Evolutionary conservation across 2,113 vertebrate species (phyloP).

Genomic region (Melanerpes formicivorus): DNA sequence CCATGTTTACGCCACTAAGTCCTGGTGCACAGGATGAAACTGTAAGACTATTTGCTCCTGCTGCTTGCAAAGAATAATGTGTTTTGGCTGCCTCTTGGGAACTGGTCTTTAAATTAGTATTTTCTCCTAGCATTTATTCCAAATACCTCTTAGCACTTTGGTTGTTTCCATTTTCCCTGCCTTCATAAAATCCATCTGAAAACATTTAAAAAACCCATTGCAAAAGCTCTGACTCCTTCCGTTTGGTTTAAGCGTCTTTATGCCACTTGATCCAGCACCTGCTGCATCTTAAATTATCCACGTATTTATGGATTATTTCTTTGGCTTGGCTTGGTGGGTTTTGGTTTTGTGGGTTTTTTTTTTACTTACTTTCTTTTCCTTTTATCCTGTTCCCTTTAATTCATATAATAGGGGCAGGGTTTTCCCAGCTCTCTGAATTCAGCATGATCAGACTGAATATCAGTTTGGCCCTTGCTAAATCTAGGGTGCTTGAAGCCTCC

Average conservation of each 20-base stretch:
- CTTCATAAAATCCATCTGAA: neutral
- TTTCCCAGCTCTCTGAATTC: neutral
- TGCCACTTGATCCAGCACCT: neutral
- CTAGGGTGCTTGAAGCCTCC: neutral
- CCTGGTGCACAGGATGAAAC: neutral
- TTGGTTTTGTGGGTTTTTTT: neutral
- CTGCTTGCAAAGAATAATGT: neutral
- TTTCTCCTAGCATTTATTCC: neutral
- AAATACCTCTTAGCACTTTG: neutral
- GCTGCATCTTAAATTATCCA: neutral
- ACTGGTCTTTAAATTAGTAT: neutral
- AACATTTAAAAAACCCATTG: neutral
- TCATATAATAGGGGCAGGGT: neutral
- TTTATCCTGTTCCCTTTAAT: neutral
- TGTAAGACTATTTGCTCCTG: neutral
- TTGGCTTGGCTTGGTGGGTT: neutral
- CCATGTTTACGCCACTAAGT: neutral
- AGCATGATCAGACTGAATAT: neutral
- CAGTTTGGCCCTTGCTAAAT: neutral
- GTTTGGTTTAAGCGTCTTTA: slow-evolving; percentile 27
- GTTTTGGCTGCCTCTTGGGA: neutral
- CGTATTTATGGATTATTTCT: neutral
- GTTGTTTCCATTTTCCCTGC: neutral
- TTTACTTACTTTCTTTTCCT: no score
- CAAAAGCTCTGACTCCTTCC: neutral